Evolutionary conservation across 2,888 invertebrate species (phyloP), one percentile per base, ranked within the genome.

Genomic region (Nomada lathburiana): DNA sequence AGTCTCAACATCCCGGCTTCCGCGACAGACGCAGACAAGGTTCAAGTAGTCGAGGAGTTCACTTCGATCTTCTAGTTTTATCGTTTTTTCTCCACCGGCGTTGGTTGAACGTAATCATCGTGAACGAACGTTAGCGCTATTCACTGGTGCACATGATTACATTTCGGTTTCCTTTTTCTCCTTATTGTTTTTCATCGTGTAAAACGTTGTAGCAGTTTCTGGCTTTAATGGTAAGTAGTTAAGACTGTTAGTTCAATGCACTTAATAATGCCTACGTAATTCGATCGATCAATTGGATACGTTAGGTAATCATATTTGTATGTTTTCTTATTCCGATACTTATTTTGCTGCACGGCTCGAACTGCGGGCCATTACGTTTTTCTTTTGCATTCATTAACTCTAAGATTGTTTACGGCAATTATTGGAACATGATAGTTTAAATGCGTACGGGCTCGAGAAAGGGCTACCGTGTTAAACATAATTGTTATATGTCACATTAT

Each of bases 1-100:
- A 57, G 65, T 68, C 72, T 75, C 60, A 47, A 26, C 53, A 36
- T 59, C 75, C 65, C 64, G 68, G 68, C 77, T 82, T 86, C 84
- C 86, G 85, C 42, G 76, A 84, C 57, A 64, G 53, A 75, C 73
- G 29, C 73, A 67, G 72, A 68, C 73, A 76, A 63, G 36, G 53
- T 42, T 36, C 55, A 65, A 75, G 65, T 57, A 57, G 68, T 52
- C 60, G 71, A 60, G n/a, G 55, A 71, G 75, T 62, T 60, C 83
- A 68, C 44, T 16, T 73, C 72, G 69, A 3, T 53, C 47, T 26
- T 80, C 59, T 26, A 74, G 53, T 55, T 70, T 36, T 29, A 47
- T 57, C 63, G 16, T 53, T 29, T 67, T 23, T 63, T 11, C 10
- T 11, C 7, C 3, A 7, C 18, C 7, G 7, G 20, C 11, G 2